Base-by-base conservation (phyloP, 2,113 vertebrate species). In the Podarcis raffonei region DNA sequence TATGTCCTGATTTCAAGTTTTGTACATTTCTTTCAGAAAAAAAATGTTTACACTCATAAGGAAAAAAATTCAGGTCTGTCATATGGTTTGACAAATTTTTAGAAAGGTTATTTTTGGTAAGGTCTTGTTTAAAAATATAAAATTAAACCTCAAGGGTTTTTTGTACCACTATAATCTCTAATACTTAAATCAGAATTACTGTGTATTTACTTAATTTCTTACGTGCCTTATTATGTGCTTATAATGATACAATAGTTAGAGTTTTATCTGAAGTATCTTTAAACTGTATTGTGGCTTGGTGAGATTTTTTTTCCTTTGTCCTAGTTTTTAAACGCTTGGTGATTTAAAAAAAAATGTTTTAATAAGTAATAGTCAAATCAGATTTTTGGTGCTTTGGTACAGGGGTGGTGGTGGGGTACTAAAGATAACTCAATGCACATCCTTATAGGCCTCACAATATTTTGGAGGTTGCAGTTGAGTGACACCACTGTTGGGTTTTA, bases 201-300 rank as follows among this genome's bases (percentile, higher is more conserved):
- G 93, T 97, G 94, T 97, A 97, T 96, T 97, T 97, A 96, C 96
- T 97, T 97, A 88, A 96, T 97, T 98, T 97, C 94, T 97, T 97
- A 97, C 91, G 98, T 98, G 98, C 98, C 98, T 98, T 98, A 98
- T 95, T 97, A 96, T 95, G 93, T 98, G 95, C 95, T 96, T 97
- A 96, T 96, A 96, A 96, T 97, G 93, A 96, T 96, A 96, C 4
- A 90, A 86, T 95, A 98, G 95, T 91, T 96, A 97, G 95, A 96
- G 87, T 96, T 95, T 96, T 97, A 91, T 95, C 94, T 97, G 90
- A 95, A 96, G 89, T 97, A 95, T 96, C 95, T 96, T 86, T 96
- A 95, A 97, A 95, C 95, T 95, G 92, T 95, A 95, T 95, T 95
- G 93, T 96, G 93, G 88, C 92, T 97, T 97, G 96, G 92, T 97